Conservation (phyloP, 1,140 invertebrate species). For the Drosophila neocordata region DNA sequence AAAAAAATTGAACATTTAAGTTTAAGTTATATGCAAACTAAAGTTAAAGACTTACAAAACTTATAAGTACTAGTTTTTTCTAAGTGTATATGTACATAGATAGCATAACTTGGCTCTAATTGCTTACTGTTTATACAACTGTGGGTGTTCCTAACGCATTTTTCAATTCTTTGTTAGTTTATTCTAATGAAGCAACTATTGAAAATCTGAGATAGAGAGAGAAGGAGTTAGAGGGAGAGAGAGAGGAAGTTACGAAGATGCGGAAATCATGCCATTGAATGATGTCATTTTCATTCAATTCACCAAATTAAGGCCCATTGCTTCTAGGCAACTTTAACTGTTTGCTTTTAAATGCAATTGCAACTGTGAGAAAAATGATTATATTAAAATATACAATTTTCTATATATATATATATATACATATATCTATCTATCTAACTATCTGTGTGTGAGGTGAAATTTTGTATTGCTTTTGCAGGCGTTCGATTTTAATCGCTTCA, state of each 20-base stretch:
- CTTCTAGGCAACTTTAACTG: not conserved
- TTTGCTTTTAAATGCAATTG: not conserved
- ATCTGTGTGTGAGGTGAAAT: constrained; percentile 8
- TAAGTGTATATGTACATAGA: not conserved
- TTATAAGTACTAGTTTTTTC: no score
- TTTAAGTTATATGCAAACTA: no score
- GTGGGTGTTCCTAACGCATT: constrained; percentile 72
- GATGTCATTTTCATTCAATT: constrained; percentile 70
- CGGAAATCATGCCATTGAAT: constrained; percentile 50
- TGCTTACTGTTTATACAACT: constrained; percentile 74
- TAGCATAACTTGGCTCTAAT: constrained; percentile 70
- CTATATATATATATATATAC: not conserved
- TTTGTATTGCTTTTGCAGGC: constrained; percentile 71
- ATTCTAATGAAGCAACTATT: constrained; percentile 63
- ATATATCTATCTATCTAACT: not conserved
- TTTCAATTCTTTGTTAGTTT: constrained; percentile 55
- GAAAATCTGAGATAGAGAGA: not conserved
- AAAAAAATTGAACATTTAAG: no score
- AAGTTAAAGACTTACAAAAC: no score
- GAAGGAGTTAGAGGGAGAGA: not conserved
- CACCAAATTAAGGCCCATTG: no score
- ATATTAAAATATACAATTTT: constrained; percentile 70
- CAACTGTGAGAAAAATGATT: constrained; percentile 76
- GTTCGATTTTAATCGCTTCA: constrained; percentile 78
- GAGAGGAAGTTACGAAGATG: constrained; percentile 32